phyloP scores from a whole-genome alignment of 1,140 invertebrate genomes.

The Drosophila ananassae region DNA sequence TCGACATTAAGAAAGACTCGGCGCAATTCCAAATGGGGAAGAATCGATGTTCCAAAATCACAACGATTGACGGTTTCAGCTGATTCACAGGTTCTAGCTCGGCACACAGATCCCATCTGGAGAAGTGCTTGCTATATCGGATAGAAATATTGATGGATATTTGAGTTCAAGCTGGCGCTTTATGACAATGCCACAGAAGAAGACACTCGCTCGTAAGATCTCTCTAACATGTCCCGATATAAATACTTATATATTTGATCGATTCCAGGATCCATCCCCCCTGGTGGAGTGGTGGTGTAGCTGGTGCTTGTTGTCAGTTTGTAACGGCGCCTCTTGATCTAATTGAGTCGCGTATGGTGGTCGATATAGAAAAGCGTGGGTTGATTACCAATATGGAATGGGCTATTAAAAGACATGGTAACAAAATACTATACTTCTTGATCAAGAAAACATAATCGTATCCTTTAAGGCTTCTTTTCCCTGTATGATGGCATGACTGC shows the following conservation, averaged over 20 bases:
- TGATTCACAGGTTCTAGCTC: too few species aligned
- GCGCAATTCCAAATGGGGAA: neutral
- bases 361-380: conserved; percentile 10
- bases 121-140: too few species aligned
- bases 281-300: conserved; percentile 65
- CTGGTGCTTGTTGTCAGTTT: conserved; percentile 32
- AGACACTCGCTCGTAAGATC: neutral
- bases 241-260: neutral
- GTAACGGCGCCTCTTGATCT: conserved; percentile 53
- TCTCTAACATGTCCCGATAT: neutral
- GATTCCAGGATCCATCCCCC: conserved; percentile 33
- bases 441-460: neutral
- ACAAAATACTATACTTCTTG: neutral
- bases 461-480: conserved; percentile 41
- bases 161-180: neutral
- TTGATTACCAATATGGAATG: neutral
- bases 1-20: neutral
- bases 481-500: conserved; percentile 58
- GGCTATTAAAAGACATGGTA: conserved; percentile 43
- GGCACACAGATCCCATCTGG: too few species aligned
- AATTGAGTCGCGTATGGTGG: conserved; percentile 59
- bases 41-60: neutral
- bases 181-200: neutral
- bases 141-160: too few species aligned
- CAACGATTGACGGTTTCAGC: neutral